Conservation (phyloP, 2,888 invertebrate genomes). For the Chrysotoxum bicinctum region DNA sequence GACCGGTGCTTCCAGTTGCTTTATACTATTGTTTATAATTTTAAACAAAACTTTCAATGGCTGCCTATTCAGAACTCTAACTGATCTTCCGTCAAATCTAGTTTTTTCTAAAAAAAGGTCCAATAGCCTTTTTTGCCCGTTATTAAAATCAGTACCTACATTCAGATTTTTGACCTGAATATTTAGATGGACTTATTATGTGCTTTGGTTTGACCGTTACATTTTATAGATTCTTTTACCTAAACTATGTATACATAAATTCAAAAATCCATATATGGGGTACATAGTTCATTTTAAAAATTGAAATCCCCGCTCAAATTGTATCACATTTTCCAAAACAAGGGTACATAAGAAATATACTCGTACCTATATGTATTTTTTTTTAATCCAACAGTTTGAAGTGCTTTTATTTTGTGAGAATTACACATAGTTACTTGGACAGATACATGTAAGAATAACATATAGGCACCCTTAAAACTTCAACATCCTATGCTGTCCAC, state of each 20-base stretch:
- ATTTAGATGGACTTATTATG: conserved; percentile 1
- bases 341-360: conserved; percentile 42
- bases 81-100: neutral
- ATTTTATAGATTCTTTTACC: neutral
- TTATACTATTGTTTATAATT: neutral
- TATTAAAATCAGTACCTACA: neutral
- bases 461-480: conserved; percentile 51
- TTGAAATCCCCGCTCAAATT: conserved; percentile 55
- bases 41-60: neutral
- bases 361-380: neutral
- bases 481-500: conserved; percentile 40
- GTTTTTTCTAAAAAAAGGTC: neutral
- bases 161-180: neutral
- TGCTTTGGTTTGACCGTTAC: conserved; percentile 24
- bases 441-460: conserved; percentile 63
- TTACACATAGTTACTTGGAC: conserved; percentile 68
- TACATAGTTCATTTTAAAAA: neutral
- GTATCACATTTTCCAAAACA: conserved; percentile 5
- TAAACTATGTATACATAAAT: neutral
- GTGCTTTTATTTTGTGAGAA: conserved; percentile 73
- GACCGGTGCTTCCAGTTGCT: conserved; percentile 14
- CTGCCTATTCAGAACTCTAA: neutral
- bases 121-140: neutral
- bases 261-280: neutral
- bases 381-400: conserved; percentile 28